These are phyloP conservation scores for Lasioglossum oenotherae DNA, from an alignment of 2,888 invertebrate genomes.

Conservation along the genomic window DNA sequence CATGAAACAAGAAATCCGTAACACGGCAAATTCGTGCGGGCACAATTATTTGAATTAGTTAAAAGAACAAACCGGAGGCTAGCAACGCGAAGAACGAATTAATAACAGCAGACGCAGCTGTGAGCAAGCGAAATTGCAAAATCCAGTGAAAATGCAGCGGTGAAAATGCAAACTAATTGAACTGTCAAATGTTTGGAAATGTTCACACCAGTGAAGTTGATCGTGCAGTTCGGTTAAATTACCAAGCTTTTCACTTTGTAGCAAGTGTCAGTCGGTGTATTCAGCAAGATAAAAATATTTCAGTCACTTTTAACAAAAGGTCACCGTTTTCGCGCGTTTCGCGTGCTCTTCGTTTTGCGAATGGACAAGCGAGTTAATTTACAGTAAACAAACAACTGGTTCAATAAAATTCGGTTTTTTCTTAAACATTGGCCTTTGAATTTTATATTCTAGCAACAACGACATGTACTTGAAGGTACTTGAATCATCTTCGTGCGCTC, in stretches of 20 bases:
- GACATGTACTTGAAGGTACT: neutral
- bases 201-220: neutral
- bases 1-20: neutral
- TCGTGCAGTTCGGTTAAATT: neutral
- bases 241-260: neutral
- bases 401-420: neutral
- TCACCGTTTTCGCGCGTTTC: neutral
- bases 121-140: neutral
- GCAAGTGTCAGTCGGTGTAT: neutral
- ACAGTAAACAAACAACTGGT: neutral
- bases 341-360: neutral
- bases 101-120: neutral
- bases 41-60: neutral
- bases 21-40: neutral
- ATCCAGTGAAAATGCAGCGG: too few relatives aligned
- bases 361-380: neutral
- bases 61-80: neutral
- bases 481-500: neutral
- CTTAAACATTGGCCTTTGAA: neutral
- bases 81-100: neutral
- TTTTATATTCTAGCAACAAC: neutral
- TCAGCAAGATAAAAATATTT: neutral
- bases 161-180: conserved; percentile 9
- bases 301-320: neutral
- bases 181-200: conserved; percentile 14